Evolutionary conservation across 23 tunicate genomes (phyloP), one percentile per base, ranked within the genome.

Genomic region (Halocynthia aurantium): DNA sequence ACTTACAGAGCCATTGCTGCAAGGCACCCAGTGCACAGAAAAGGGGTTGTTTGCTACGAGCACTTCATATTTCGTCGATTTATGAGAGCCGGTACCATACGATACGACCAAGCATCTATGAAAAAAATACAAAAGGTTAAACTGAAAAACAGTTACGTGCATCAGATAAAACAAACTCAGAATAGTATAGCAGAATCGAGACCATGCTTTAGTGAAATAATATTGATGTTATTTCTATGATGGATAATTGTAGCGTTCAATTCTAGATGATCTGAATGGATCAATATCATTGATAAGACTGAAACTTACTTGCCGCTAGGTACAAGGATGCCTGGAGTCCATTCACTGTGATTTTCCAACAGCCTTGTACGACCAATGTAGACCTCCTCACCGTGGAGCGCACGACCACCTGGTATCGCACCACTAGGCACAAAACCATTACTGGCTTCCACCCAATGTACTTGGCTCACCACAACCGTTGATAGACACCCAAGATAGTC

Each of bases 361-460:
- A 89, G 78, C 22, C 87, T 74, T 69, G 87, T 81, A 75, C 96
- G 67, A 20, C 96, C 96, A 50, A 89, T 80, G 56, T 78, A 89
- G 31, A 84, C 18, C 6, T 53, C 50, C 76, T 89, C 88, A 40
- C 76, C 80, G 52, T 58, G 17, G 8, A 57, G 66, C 7, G 85
- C 80, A 61, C 51, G 62, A 52, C 96, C 96, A 12, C 96, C 96
- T 6, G 62, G 40, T 7, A 89, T 78, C 12, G 96, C 96, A 22
- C 88, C 96, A 6, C 22, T 20, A 8, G 96, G 96, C 7, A 89
- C 74, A 11, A 10, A 50, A 10, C 96, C 96, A 69, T 81, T 49
- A 50, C 70, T 52, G 10, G 78, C 64, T 49, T 70, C 57, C 19
- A 68, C 82, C 96, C 96, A 89, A 50, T 72, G 71, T 22, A 89